Base-by-base conservation (phyloP, 1,140 invertebrate genomes). In the Palaemon carinicauda region DNA sequence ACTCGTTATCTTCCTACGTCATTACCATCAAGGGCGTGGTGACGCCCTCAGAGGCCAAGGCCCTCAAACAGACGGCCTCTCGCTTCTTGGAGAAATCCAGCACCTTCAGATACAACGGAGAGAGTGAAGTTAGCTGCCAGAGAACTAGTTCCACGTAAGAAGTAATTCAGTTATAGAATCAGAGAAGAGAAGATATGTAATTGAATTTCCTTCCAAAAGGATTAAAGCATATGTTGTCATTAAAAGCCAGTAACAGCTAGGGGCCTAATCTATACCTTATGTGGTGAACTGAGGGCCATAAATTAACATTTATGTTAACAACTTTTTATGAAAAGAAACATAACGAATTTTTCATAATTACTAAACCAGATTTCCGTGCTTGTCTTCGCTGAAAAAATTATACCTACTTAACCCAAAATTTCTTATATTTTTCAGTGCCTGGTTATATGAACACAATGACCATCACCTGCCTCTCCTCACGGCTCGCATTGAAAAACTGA, bases 81-180 rank as follows among this genome's bases (percentile, higher is more conserved):
- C 0, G 14, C 33, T 81, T 41, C 31, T 56, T 81, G 14, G 60
- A 41, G 17, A 24, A 33, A 17, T 81, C 79, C 9, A 33, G 56
- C 33, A 69, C 60, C 5, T 12, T 81, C 14, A 31, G 33, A n/a
- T n/a, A 31, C 10, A 81, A 81, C 33, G 79, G 79, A 10, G 29
- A 33, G 7, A 21, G 14, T 1, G 31, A n/a, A 14, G 33, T 69
- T 9, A 41, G 56, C 56, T 29, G 10, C 10, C 12, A 41, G 56
- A 65, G 79, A 31, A 81, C 79, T 14, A 81, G 79, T 33, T 81
- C 79, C 9, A 81, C 79, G 79, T 81, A 33, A 41, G 41, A 41
- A 4, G 1, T 12, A 4, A 12, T 41, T 41, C 12, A 4, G 41
- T 4, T 41, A 41, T 7, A 12, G 12, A 41, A 41, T 41, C 33